Base-by-base conservation (phyloP, 2,797 vertebrate genomes). In the Cheirogaleus major region DNA sequence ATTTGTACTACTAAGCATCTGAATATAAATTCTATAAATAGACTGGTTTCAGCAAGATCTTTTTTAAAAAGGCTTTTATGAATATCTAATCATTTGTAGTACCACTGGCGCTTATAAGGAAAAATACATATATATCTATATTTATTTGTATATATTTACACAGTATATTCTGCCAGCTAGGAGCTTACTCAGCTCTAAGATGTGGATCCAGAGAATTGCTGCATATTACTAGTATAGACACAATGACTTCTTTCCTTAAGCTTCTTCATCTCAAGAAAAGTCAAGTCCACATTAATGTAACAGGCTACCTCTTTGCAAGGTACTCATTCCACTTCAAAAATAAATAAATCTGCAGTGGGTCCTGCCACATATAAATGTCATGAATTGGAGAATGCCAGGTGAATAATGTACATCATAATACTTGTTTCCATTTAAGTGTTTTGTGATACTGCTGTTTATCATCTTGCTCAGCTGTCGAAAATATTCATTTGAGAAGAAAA, bases 401-500 rank as follows among this genome's bases (percentile, higher is more conserved):
- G 69, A 95, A 95, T 95, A 95, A 96, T 75, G 65, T 82, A 92
- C 27, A 95, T 27, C 7, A 30, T 20, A 95, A 85, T 35, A 25
- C 43, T 96, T 91, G 81, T 89, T 95, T 95, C 67, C 81, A 80
- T 92, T 93, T 95, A 90, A 95, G 69, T 67, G 59, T 93, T 96
- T 86, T 93, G 91, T 72, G 95, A 45, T 55, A 41, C 87, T 23
- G 93, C 9, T 97, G 88, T 97, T 97, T 97, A 97, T 97, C 85
- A 95, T 79, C 59, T 88, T 69, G 70, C 86, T 93, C 89, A 92
- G 89, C 90, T 95, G 95, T 96, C 27, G 1, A 92, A 92, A 95
- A 97, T 70, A 95, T 83, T 97, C 95, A 78, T 94, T 95, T 72
- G 76, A 97, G 89, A 97, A 97, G 92, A 85, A 97, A 93, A 96